A percentile compares a stretch with the other conserved stretches of the same genome.
phyloP scores from a whole-genome alignment of 2,113 vertebrate genomes.

The Leptocoma aspasia region DNA sequence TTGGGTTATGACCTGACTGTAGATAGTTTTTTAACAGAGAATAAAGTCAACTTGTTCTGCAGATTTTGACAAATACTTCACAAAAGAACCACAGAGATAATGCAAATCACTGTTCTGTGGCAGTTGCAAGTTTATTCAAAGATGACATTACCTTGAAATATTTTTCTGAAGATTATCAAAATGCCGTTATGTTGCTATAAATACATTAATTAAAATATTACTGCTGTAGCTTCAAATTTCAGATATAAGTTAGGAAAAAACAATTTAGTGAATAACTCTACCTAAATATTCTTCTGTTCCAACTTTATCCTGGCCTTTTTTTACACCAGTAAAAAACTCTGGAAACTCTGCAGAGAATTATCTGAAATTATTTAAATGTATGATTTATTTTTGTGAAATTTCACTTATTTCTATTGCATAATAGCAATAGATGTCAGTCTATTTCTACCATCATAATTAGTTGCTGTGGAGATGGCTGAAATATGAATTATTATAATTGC shows the following conservation, averaged over 20 bases:
- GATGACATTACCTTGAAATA: neutral
- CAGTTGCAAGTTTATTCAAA: neutral
- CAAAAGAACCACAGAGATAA: neutral
- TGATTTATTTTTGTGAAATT: slow-evolving; percentile 30
- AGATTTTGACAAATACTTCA: slow-evolving; percentile 4
- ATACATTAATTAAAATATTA: neutral
- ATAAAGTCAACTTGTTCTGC: neutral
- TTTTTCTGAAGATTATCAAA: slow-evolving; percentile 6
- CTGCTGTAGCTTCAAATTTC: neutral
- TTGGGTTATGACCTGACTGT: neutral
- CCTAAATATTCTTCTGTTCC: neutral
- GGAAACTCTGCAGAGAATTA: too few species aligned
- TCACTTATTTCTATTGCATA: slow-evolving; percentile 30
- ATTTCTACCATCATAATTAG: slow-evolving; percentile 58
- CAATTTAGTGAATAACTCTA: neutral
- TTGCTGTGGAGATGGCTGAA: slow-evolving; percentile 52
- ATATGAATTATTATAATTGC: slow-evolving; percentile 56
- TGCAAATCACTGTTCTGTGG: neutral
- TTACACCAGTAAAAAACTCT: too few species aligned
- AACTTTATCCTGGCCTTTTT: neutral
- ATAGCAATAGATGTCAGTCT: slow-evolving; percentile 24
- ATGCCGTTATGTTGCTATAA: neutral
- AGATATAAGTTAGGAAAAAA: neutral
- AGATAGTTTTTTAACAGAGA: neutral
- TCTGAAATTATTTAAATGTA: too few species aligned